phyloP scores from a whole-genome alignment of 35 echinoderm and acorn worm genomes.

The Ptychodera flava region DNA sequence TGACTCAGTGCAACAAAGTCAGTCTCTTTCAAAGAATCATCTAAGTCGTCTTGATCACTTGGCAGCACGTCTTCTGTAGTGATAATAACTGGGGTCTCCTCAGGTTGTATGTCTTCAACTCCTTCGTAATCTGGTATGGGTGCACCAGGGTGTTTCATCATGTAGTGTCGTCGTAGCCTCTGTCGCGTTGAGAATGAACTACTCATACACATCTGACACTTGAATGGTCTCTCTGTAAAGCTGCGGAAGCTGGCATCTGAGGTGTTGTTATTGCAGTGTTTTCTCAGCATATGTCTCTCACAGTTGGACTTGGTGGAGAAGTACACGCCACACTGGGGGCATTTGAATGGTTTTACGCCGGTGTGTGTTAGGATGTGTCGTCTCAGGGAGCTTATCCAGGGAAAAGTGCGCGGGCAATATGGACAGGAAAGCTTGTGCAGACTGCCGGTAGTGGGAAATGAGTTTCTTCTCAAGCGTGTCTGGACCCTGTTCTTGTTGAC shows the following conservation, averaged over 20 bases:
- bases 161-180: slow-evolving; percentile 72
- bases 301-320: slow-evolving; percentile 99
- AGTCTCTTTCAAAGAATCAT: background rate
- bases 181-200: slow-evolving; percentile 58
- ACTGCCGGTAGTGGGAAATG: background rate
- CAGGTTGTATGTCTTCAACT: background rate
- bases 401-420: slow-evolving; percentile 83
- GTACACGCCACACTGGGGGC: slow-evolving; percentile 74
- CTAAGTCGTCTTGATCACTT: background rate
- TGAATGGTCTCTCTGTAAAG: slow-evolving; percentile 57
- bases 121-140: slow-evolving; percentile 44
- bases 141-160: slow-evolving; percentile 48
- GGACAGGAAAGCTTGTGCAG: slow-evolving; percentile 63
- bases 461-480: background rate
- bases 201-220: slow-evolving; percentile 61
- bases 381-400: slow-evolving; percentile 90
- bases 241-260: background rate
- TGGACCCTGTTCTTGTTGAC: background rate
- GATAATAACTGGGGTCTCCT: background rate
- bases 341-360: slow-evolving; percentile 90
- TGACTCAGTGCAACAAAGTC: background rate
- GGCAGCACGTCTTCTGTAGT: background rate
- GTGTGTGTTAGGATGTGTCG: slow-evolving; percentile 91
- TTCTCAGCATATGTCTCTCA: slow-evolving; percentile 84
- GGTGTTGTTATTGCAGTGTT: slow-evolving; percentile 34